Evolutionary conservation across 2,797 vertebrate genomes (phyloP).

Genomic region (Varecia variegata): DNA sequence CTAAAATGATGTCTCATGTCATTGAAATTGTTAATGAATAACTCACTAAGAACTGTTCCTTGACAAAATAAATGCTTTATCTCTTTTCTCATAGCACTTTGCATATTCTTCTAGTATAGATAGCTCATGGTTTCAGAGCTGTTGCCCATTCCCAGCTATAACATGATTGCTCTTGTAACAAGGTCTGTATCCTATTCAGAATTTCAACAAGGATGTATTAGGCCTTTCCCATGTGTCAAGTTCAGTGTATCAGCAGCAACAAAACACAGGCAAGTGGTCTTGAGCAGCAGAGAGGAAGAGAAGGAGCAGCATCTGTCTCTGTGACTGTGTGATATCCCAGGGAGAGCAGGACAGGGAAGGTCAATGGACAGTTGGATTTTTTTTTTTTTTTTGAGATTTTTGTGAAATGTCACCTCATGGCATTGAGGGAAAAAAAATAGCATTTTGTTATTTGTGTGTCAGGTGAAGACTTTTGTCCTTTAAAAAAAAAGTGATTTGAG

Average conservation of each 20-base stretch:
- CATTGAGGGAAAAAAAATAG: not conserved
- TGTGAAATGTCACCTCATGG: not conserved
- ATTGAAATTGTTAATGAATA: not conserved
- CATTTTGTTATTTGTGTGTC: not conserved
- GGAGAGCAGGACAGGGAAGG: not conserved
- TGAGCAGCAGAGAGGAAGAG: not conserved
- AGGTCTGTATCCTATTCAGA: not conserved
- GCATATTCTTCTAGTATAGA: not conserved
- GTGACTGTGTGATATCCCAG: not conserved
- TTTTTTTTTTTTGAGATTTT: not conserved
- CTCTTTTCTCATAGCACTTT: accelerated
- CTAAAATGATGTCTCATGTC: not conserved
- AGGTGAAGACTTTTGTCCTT: not conserved
- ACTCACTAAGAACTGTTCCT: no score
- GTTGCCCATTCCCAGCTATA: not conserved
- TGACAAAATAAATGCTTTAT: not conserved
- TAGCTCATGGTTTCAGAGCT: not conserved
- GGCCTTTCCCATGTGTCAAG: accelerated
- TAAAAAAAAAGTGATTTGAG: not conserved
- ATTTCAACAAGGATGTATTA: not conserved
- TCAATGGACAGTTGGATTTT: not conserved
- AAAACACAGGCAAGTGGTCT: not conserved
- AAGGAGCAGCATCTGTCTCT: accelerated
- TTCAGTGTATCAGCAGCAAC: not conserved
- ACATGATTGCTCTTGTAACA: not conserved